Base-by-base conservation (phyloP, 2,113 vertebrate species). In the Peromyscus leucopus region DNA sequence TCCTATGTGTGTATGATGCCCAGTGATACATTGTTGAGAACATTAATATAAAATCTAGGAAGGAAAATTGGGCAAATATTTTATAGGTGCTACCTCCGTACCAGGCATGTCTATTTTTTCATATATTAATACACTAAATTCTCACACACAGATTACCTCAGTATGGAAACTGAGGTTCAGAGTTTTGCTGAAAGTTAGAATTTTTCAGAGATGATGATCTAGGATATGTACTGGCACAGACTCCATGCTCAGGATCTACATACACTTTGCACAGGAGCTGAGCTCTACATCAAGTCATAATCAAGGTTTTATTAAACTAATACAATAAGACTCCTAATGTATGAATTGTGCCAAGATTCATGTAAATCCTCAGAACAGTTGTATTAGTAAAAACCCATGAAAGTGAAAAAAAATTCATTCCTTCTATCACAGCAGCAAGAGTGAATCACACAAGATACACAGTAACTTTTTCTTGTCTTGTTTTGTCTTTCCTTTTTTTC, bases 371-470 rank as follows among this genome's bases (percentile, higher is more conserved):
- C 36, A 5, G 19, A 86, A 93, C 61, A 83, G 8, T 11, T 72
- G 42, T 55, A 57, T 91, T 46, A 90, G 48, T 82, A 76, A 91
- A 94, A 79, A 17, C 15, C 19, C 72, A 7, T 89, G n/a, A 65
- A 94, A n/a, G n/a, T 86, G 46, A 80, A 88, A 89, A 55, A 55
- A 65, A 86, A 84, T 39, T n/a, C 12, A 76, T 78, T 67, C 46
- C 39, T 87, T 31, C 6, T n/a, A 63, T 48, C 7, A 71, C 11
- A 21, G 19, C 71, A 74, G 17, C 36, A 86, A 24, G 22, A 89
- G 46, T 59, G 9, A 15, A 63, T 65, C 16, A 72, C 26, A 51
- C 7, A 78, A 72, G 90, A 76, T 28, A 86, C 31, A 79, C 55
- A 42, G 61, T 63, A 65, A 90, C 24, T 51, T 42, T 74, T 94